These are phyloP conservation scores for Megaceryle maxima DNA, from an alignment of 2,113 vertebrate genomes.

Conservation along the genomic window DNA sequence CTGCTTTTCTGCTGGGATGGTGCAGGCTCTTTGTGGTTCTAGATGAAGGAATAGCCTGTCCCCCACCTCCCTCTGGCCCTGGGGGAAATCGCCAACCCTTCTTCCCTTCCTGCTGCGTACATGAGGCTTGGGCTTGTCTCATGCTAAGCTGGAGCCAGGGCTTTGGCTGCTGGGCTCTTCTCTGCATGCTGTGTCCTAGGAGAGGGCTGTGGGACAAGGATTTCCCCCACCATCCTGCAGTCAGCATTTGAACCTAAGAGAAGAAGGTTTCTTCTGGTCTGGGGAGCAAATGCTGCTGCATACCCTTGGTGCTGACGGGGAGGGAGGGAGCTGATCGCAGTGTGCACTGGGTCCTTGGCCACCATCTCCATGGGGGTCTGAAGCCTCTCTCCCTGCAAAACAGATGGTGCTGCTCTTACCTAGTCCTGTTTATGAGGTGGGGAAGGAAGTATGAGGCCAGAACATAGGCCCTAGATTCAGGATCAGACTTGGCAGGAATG, in stretches of 20 bases:
- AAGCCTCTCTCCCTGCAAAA: neutral
- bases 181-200: neutral
- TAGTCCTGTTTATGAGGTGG: neutral
- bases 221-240: neutral
- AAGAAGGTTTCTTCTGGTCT: neutral
- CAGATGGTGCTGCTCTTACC: neutral
- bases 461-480: neutral
- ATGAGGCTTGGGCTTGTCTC: neutral
- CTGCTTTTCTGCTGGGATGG: neutral
- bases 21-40: neutral
- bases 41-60: neutral
- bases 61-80: neutral
- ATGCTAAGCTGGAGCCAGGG: neutral
- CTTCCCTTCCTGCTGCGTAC: neutral
- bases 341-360: neutral
- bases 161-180: neutral
- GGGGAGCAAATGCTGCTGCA: neutral
- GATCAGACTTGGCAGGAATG: neutral
- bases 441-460: neutral
- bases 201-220: neutral
- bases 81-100: neutral
- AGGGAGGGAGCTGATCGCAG: neutral
- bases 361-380: accelerated
- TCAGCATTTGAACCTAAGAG: neutral
- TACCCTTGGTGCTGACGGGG: neutral